Base-by-base conservation (phyloP, 2,888 invertebrate genomes). In the Epicampocera succincta region DNA sequence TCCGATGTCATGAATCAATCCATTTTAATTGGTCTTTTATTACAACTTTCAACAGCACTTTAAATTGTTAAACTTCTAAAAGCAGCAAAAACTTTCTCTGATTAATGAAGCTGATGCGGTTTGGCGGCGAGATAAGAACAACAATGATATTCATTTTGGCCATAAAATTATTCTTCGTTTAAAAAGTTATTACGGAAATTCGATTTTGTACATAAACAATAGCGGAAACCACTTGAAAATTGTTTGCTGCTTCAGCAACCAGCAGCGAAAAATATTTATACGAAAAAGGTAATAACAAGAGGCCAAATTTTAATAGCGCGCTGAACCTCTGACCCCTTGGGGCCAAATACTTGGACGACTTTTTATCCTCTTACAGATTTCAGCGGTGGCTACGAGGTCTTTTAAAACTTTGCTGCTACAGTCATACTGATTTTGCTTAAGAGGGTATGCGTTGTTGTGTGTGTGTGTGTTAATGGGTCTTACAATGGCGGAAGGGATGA, bases 161-260 rank as follows among this genome's bases (percentile, higher is more conserved):
- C 68, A 56, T 76, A 65, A 81, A 81, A 77, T 77, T 77, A 73
- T 76, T 61, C 81, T 73, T 61, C 48, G 68, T 80, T 69, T 21
- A 50, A 33, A 68, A 80, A 74, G 56, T 63, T 69, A 68, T 79
- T 76, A 66, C 71, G 25, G 48, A 81, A 73, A 76, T 72, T 80
- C 72, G 72, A 68, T 76, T 81, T 68, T 72, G 63, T 76, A 46
- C 19, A 60, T 17, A 56, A 52, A 48, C 15, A 71, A 65, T 40
- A 63, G 42, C 0, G 46, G 12, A 38, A 68, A 40, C 29, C 15
- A 54, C 21, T 29, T 21, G 3, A 56, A 21, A 40, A 19, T 54
- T 33, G 13, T 33, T 44, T 69, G 60, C 54, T 12, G 8, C 3
- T 25, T 2, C 13, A 56, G 12, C 6, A 6, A 65, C 5, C 17